These are phyloP conservation scores for Cotesia typhae DNA, from an alignment of 1,140 invertebrate genomes.

Conservation along the genomic window DNA sequence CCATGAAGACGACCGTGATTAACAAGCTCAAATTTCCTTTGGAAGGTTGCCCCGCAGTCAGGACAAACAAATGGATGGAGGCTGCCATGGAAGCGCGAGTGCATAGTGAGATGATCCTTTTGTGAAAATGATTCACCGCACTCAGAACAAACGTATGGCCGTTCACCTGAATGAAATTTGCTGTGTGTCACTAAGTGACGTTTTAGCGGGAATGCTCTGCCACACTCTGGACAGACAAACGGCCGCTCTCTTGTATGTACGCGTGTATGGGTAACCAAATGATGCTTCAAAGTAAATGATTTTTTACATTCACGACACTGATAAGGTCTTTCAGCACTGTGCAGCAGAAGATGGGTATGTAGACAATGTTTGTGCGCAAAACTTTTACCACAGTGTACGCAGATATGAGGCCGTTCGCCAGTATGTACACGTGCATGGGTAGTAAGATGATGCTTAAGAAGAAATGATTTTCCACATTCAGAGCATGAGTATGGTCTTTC, in stretches of 20 bases:
- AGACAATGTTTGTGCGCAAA: conserved; percentile 87
- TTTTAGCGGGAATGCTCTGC: conserved; percentile 81
- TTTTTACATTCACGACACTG: conserved; percentile 87
- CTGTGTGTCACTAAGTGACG: conserved; percentile 84
- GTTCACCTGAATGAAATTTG: conserved; percentile 87
- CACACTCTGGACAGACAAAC: conserved; percentile 83
- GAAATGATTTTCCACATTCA: conserved; percentile 84
- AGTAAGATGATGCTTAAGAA: conserved; percentile 82
- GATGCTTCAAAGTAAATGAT: conserved; percentile 84
- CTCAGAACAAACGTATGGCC: conserved; percentile 85
- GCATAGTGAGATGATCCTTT: conserved; percentile 81
- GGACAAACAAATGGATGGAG: conserved; percentile 81
- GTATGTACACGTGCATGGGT: conserved; percentile 82
- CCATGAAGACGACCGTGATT: conserved; percentile 84
- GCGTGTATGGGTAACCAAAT: conserved; percentile 79
- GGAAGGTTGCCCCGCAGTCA: conserved; percentile 85
- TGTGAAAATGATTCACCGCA: conserved; percentile 90
- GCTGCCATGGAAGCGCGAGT: conserved; percentile 84
- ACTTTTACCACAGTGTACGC: conserved; percentile 84
- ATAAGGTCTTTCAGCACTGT: conserved; percentile 83
- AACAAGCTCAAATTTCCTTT: conserved; percentile 84
- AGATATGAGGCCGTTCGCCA: conserved; percentile 83
- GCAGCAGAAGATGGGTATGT: conserved; percentile 81
- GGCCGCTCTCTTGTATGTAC: conserved; percentile 79
- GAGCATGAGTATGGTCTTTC: conserved; percentile 82